Evolutionary conservation across 2,888 invertebrate species (phyloP).

Genomic region (Aspidapion aeneum): DNA sequence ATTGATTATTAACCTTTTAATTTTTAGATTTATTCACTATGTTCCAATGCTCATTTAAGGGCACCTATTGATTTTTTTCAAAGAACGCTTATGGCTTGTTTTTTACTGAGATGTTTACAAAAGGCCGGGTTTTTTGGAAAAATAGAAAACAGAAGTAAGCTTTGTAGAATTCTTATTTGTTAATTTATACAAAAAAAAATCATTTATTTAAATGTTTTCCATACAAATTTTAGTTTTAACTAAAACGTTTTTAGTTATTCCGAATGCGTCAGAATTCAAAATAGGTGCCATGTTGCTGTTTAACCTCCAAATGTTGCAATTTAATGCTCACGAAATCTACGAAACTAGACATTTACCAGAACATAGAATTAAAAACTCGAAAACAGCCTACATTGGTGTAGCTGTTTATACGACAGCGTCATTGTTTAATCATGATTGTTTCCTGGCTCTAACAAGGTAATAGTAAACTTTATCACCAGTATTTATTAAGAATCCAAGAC

Average conservation of each 20-base stretch:
- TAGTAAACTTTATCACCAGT: neutral
- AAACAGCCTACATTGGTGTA: constrained; percentile 60
- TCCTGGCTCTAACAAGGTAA: constrained; percentile 71
- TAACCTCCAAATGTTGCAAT: constrained; percentile 73
- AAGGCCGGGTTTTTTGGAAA: constrained; percentile 61
- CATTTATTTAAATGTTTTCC: no score
- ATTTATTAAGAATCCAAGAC: neutral
- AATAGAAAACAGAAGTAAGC: constrained; percentile 24
- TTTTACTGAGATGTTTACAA: constrained; percentile 68
- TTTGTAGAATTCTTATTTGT: no score
- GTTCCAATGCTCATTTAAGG: constrained; percentile 61
- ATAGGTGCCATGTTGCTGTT: constrained; percentile 65
- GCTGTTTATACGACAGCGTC: constrained; percentile 74
- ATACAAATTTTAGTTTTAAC: no score
- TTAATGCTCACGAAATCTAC: constrained; percentile 82
- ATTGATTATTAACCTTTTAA: no score
- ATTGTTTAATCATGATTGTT: constrained; percentile 81
- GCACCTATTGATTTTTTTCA: constrained; percentile 67
- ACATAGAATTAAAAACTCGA: constrained; percentile 52
- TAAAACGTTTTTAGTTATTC: constrained; percentile 37
- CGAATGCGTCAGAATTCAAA: constrained; percentile 54
- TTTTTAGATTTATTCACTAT: constrained; percentile 55
- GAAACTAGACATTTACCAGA: constrained; percentile 57
- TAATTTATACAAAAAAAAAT: neutral
- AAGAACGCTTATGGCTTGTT: constrained; percentile 72